Base-by-base conservation (phyloP, 2,888 invertebrate genomes). In the Carcina quercana region DNA sequence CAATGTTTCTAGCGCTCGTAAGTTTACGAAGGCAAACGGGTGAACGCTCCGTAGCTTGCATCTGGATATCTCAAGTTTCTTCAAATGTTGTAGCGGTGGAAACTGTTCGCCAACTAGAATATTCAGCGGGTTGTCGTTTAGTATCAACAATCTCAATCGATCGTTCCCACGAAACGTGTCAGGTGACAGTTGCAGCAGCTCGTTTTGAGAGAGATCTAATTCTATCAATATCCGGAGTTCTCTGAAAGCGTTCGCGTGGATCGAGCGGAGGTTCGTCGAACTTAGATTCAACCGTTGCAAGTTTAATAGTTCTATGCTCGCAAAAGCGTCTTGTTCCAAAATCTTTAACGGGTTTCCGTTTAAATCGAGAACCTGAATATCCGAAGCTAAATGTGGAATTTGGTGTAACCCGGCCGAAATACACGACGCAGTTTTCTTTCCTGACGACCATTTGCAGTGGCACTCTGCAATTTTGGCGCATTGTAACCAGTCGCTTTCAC, bases 401-500 rank as follows among this genome's bases (percentile, higher is more conserved):
- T 87, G 84, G 31, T 88, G 89, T 40, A 95, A 86, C 12, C 91
- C 90, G 20, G 91, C 90, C 40, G 92, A 88, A 36, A 89, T 87
- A 70, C 96, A 96, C 27, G 93, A 86, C 6, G 95, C 95, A 2
- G 94, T 93, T 69, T 94, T 94, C 71, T 96, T 96, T 32, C 95
- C 95, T 26, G 92, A 92, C 3, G 92, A 91, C 96, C 96, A 96
- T 78, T 94, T 95, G 87, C 96, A 96, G 52, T 90, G 89, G 67
- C 96, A 96, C 51, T 91, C 89, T 45, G 64, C 44, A 31, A 82
- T 71, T 32, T 88, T 85, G 43, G 92, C 93, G 68, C 95, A 95
- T 69, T 91, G 93, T 30, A 93, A 90, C 94, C 94, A 95, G 69
- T 95, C 94, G 50, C 82, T 72, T 35, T 64, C 82, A 28, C 67